phyloP scores from a whole-genome alignment of 2,888 invertebrate genomes.

The Seira sanloemensis region DNA sequence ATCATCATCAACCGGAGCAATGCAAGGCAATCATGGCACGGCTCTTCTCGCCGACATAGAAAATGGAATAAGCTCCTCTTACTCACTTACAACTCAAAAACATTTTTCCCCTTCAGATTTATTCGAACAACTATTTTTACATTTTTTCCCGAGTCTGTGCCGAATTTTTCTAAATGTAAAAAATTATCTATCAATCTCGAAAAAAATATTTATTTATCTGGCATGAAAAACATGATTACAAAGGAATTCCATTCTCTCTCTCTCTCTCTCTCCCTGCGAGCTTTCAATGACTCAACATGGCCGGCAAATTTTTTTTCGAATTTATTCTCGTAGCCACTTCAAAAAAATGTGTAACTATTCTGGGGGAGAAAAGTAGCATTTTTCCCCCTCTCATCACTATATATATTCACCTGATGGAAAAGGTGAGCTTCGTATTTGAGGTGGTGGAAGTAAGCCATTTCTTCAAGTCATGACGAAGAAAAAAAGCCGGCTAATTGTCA shows the following conservation, averaged over 20 bases:
- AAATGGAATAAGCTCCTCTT: background rate
- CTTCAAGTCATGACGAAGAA: no score
- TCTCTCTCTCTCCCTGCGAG: background rate
- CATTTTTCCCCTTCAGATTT: conserved; percentile 35
- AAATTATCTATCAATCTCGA: conserved; percentile 57
- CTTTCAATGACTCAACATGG: background rate
- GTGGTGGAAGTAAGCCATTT: no score
- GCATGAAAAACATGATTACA: conserved; percentile 33
- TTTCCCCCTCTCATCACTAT: no score
- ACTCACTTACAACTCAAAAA: background rate
- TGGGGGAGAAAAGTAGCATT: background rate
- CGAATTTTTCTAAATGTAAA: conserved; percentile 1
- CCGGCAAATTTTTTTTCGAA: background rate
- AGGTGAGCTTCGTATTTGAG: no score
- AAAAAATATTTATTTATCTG: conserved; percentile 41
- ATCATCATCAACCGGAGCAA: background rate
- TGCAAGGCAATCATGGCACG: background rate
- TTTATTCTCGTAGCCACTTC: no score
- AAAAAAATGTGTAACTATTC: background rate
- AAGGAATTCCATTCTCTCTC: conserved; percentile 55
- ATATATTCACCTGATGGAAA: no score
- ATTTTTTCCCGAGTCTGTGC: conserved; percentile 21
- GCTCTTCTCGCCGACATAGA: background rate
- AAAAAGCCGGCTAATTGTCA: no score
- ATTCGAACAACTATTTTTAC: conserved; percentile 42